phyloP scores from a whole-genome alignment of 2,797 vertebrate species.

The Sebastes jordani region DNA sequence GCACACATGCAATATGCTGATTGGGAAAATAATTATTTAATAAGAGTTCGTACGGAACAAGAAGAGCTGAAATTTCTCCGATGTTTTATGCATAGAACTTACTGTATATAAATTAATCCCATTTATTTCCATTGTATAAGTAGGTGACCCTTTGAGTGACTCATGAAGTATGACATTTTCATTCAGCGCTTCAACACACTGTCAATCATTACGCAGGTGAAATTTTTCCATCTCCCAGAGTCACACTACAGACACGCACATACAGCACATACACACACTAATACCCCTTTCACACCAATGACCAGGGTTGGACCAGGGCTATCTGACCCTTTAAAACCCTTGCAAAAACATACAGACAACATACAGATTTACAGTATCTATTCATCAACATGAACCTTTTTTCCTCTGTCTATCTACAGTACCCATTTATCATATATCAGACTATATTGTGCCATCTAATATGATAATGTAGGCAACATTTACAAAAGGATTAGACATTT shows the following conservation, averaged over 20 bases:
- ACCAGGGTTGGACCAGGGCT: too few species aligned
- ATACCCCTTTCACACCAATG: too few species aligned
- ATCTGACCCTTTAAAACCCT: too few species aligned
- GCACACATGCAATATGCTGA: constrained; percentile 42
- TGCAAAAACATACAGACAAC: too few species aligned
- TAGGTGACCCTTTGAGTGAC: not conserved
- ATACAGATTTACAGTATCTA: too few species aligned
- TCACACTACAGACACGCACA: constrained; percentile 8
- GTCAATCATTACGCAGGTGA: constrained; percentile 22
- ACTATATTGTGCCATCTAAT: too few species aligned
- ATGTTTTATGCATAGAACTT: not conserved
- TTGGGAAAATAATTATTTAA: constrained; percentile 31
- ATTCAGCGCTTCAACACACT: not conserved
- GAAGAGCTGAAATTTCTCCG: not conserved
- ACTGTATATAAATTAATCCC: not conserved
- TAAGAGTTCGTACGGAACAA: not conserved
- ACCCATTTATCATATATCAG: too few species aligned
- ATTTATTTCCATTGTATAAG: not conserved
- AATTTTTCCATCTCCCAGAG: constrained; percentile 26
- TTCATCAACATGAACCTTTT: too few species aligned
- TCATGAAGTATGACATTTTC: constrained; percentile 32
- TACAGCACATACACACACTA: not conserved
- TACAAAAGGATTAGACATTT: too few species aligned
- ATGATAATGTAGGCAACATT: too few species aligned
- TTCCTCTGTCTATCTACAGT: too few species aligned